Conservation (phyloP, 1,140 invertebrate species). For the Periplaneta americana region DNA sequence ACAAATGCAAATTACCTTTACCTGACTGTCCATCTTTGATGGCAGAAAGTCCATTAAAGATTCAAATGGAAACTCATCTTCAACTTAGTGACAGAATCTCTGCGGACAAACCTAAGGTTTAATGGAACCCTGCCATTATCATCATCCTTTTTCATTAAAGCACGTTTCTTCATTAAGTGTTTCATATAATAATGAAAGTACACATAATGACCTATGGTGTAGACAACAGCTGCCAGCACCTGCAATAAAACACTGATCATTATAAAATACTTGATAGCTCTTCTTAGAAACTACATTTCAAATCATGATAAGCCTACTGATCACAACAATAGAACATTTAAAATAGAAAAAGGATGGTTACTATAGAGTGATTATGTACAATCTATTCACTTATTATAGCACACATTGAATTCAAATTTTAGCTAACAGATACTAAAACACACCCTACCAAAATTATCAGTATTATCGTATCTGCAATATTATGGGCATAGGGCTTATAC, state of each 20-base stretch:
- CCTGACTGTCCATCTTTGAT: slow-evolving; percentile 46
- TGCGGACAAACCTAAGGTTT: neutral
- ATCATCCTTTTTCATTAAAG: slow-evolving; percentile 30
- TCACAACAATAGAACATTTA: too few species aligned
- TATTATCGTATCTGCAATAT: too few species aligned
- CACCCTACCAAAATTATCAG: too few species aligned
- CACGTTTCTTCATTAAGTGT: slow-evolving; percentile 24
- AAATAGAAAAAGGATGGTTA: too few species aligned
- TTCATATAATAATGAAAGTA: slow-evolving; percentile 75
- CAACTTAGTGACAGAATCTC: slow-evolving; percentile 28
- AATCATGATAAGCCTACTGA: too few species aligned
- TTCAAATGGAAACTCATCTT: slow-evolving; percentile 67
- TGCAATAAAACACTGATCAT: neutral
- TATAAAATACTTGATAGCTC: neutral
- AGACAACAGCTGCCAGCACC: slow-evolving; percentile 18
- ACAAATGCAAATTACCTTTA: too few species aligned
- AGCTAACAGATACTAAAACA: too few species aligned
- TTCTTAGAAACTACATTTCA: too few species aligned
- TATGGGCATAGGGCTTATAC: too few species aligned
- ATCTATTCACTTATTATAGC: too few species aligned
- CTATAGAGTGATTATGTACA: too few species aligned
- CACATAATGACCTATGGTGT: slow-evolving; percentile 52
- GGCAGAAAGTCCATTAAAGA: slow-evolving; percentile 70
- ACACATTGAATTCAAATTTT: too few species aligned
- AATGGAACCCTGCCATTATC: slow-evolving; percentile 25